These are phyloP conservation scores for Smittia aterrima DNA, from an alignment of 2,888 invertebrate genomes.

Conservation along the genomic window DNA sequence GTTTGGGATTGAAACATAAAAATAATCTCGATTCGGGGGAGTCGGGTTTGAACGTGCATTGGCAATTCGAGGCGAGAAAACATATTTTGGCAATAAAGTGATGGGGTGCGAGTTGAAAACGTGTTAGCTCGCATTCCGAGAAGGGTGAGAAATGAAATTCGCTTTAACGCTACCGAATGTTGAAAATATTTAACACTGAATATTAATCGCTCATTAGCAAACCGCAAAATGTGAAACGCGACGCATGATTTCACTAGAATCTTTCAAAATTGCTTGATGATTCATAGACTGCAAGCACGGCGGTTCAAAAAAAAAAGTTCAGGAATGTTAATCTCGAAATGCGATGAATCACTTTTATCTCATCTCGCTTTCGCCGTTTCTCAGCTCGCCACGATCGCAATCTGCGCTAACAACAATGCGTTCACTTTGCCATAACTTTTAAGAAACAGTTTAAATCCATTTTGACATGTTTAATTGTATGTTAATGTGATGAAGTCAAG, in stretches of 20 bases:
- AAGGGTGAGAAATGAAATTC: background rate
- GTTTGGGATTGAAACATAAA: background rate
- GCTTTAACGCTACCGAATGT: background rate
- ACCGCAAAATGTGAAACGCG: background rate
- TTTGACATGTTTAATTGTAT: constrained; percentile 19
- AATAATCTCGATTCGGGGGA: background rate
- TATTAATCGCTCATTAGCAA: constrained; percentile 3
- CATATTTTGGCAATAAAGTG: background rate
- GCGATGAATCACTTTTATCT: background rate
- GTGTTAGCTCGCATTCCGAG: background rate
- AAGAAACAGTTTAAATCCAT: background rate
- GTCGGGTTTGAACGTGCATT: background rate
- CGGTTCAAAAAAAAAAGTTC: background rate
- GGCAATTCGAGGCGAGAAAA: background rate
- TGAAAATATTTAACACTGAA: constrained; percentile 13
- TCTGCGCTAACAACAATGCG: background rate
- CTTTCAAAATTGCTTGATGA: background rate
- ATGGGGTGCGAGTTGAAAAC: background rate
- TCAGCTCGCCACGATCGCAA: background rate
- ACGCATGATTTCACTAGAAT: background rate
- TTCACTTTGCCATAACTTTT: background rate
- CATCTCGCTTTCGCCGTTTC: background rate
- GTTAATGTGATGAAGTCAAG: background rate
- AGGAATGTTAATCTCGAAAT: constrained; percentile 1
- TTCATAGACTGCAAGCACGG: background rate